Conservation (phyloP, 2,113 vertebrate species). For the Tachysurus vachellii region DNA sequence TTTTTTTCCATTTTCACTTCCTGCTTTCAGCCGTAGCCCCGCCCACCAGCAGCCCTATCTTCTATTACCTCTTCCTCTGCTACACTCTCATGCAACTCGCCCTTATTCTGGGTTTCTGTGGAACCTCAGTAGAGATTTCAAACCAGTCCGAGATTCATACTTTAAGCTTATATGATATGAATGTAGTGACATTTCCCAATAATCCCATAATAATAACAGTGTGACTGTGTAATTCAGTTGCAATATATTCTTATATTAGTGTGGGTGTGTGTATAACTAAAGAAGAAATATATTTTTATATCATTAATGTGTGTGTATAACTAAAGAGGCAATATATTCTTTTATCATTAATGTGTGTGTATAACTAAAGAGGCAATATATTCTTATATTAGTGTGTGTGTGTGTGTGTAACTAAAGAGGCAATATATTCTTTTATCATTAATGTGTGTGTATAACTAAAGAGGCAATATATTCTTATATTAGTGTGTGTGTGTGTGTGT, state of each 20-base stretch:
- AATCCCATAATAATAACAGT: neutral
- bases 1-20: slow-evolving; percentile 59
- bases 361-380: too few relatives aligned
- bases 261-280: neutral
- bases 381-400: too few relatives aligned
- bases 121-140: slow-evolving; percentile 1
- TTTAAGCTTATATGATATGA: neutral
- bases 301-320: neutral
- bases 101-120: slow-evolving; percentile 20
- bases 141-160: neutral
- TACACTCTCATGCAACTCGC: slow-evolving; percentile 47
- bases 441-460: too few relatives aligned
- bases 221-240: neutral
- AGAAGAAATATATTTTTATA: neutral
- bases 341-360: too few relatives aligned
- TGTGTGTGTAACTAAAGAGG: too few relatives aligned
- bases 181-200: neutral
- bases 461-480: neutral
- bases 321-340: too few relatives aligned
- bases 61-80: slow-evolving; percentile 50
- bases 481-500: too few relatives aligned
- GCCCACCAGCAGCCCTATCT: slow-evolving; percentile 56
- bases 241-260: neutral
- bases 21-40: slow-evolving; percentile 59
- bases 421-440: too few relatives aligned